phyloP scores from a whole-genome alignment of 2,797 vertebrate genomes.

The Vireo griseus region DNA sequence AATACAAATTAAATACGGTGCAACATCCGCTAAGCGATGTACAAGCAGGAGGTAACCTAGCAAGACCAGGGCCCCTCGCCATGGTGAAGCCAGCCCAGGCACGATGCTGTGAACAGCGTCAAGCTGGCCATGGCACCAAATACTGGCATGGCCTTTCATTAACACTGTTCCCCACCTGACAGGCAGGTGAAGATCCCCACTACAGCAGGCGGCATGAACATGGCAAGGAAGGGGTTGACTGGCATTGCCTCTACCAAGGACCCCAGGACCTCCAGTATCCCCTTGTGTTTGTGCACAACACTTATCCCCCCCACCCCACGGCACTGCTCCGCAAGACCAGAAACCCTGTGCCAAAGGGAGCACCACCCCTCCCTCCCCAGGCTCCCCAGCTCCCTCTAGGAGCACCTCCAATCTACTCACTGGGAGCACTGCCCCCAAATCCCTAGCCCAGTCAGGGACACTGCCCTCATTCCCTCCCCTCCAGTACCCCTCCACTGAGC shows the following conservation, averaged over 20 bases:
- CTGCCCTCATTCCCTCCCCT: background rate
- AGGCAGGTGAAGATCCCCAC: slow-evolving; percentile 6
- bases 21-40: slow-evolving; percentile 48
- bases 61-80: slow-evolving; percentile 15
- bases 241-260: background rate
- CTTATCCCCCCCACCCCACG: background rate
- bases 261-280: background rate
- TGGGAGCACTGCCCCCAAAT: background rate
- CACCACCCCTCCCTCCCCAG: background rate
- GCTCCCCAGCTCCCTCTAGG: background rate
- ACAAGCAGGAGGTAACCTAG: slow-evolving; percentile 56
- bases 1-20: slow-evolving; percentile 63
- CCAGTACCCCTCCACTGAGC: background rate
- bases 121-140: slow-evolving; percentile 26
- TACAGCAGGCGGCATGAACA: background rate
- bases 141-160: slow-evolving; percentile 31
- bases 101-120: slow-evolving; percentile 22
- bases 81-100: slow-evolving; percentile 45
- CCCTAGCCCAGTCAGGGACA: background rate
- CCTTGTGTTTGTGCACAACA: slow-evolving; percentile 32
- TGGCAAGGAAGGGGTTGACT: background rate
- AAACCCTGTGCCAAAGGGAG: background rate
- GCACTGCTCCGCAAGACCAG: slow-evolving; percentile 8
- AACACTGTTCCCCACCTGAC: slow-evolving; percentile 40
- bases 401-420: background rate